These are phyloP conservation scores for Teinopalpus imperialis DNA, from an alignment of 2,888 invertebrate genomes.

Conservation along the genomic window DNA sequence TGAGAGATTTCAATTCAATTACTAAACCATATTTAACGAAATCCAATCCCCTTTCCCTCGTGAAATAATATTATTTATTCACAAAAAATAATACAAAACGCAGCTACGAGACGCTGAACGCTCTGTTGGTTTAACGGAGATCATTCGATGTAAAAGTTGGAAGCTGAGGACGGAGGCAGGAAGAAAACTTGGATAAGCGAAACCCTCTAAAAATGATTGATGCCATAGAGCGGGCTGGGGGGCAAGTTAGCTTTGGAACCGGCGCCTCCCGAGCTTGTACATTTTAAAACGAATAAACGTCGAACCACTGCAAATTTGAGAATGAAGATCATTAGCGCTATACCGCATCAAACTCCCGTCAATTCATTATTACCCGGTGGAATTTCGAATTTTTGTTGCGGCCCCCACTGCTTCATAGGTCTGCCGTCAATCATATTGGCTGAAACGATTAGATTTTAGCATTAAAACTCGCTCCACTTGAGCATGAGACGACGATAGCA, in stretches of 20 bases:
- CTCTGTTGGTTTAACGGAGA: constrained; percentile 78
- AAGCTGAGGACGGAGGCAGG: constrained; percentile 65
- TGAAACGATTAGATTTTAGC: constrained; percentile 42
- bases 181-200: constrained; percentile 80
- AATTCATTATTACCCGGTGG: constrained; percentile 63
- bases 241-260: constrained; percentile 50
- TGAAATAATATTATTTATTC: constrained; percentile 82
- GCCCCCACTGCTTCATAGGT: constrained; percentile 47
- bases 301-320: constrained; percentile 69
- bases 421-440: constrained; percentile 46
- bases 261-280: constrained; percentile 48
- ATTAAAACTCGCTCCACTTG: constrained; percentile 31
- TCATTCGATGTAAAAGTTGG: constrained; percentile 78
- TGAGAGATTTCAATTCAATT: constrained; percentile 83
- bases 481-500: constrained; percentile 25
- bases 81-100: constrained; percentile 80
- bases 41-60: constrained; percentile 80
- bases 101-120: constrained; percentile 64
- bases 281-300: constrained; percentile 80
- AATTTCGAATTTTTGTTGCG: constrained; percentile 47
- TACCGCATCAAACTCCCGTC: constrained; percentile 54
- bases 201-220: constrained; percentile 83
- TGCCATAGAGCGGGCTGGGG: constrained; percentile 61
- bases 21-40: constrained; percentile 83
- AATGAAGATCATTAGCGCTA: constrained; percentile 77